Percentiles rank a stretch among this genome's conserved stretches.
Conservation (phyloP, 37 sponge, comb jelly and placozoan genomes). For the Lycopodina hypogea region DNA sequence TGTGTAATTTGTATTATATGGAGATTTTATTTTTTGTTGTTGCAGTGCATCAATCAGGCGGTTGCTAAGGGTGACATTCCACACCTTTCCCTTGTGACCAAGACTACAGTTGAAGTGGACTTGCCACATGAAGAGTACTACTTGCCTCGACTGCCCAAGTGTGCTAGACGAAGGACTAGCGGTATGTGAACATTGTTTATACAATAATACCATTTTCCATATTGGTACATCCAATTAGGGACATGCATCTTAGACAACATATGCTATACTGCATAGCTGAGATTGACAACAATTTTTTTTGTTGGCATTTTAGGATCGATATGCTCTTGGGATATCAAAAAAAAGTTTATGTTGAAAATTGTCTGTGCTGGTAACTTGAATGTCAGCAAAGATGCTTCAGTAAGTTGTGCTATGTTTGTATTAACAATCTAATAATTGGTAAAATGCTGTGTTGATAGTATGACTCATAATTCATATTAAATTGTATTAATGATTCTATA, state of each 20-base stretch:
- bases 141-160: constrained; percentile 28
- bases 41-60: constrained; percentile 28
- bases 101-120: constrained; percentile 28
- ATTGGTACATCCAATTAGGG: background rate
- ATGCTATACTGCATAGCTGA: too few relatives aligned
- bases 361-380: constrained; percentile 53
- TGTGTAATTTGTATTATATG: too few relatives aligned
- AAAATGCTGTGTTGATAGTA: too few relatives aligned
- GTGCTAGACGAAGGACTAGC: background rate
- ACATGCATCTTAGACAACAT: background rate
- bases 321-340: constrained; percentile 53
- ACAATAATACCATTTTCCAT: background rate
- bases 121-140: constrained; percentile 29
- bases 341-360: constrained; percentile 54
- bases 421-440: too few relatives aligned
- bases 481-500: too few relatives aligned
- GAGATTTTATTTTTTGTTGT: background rate
- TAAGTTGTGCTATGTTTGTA: too few relatives aligned
- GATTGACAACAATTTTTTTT: background rate
- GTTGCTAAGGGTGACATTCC: constrained; percentile 31
- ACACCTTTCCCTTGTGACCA: constrained; percentile 29
- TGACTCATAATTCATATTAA: too few relatives aligned
- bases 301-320: constrained; percentile 13
- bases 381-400: constrained; percentile 63
- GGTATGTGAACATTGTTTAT: constrained; percentile 1